Evolutionary conservation across 37 sponge, comb jelly and placozoan species (phyloP).

Genomic region (Cladorhizidae sp.): DNA sequence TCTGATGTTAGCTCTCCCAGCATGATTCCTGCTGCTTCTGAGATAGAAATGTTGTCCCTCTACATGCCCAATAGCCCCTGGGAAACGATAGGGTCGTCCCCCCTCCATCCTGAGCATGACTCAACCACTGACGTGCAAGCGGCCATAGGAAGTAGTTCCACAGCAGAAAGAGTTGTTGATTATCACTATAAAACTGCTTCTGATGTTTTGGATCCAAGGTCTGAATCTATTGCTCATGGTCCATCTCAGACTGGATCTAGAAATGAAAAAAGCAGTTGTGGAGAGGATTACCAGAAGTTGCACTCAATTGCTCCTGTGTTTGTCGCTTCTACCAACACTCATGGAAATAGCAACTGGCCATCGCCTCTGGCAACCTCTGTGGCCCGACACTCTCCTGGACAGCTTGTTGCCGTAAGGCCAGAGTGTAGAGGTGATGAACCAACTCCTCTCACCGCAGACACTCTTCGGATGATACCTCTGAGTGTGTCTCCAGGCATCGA

Average conservation of each 20-base stretch:
- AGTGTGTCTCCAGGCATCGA: neutral
- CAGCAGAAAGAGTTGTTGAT: no score
- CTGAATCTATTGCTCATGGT: no score
- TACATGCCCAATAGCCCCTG: slow-evolving; percentile 15
- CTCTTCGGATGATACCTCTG: no score
- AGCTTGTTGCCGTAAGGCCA: neutral
- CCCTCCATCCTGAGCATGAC: slow-evolving; percentile 5
- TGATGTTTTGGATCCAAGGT: no score
- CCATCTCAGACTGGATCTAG: no score
- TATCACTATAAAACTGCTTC: no score
- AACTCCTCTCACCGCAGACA: neutral
- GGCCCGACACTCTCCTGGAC: neutral
- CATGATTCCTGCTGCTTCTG: slow-evolving; percentile 33
- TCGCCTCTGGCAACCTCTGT: slow-evolving; percentile 15
- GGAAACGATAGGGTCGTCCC: slow-evolving; percentile 12
- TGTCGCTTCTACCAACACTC: no score
- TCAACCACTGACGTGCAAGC: neutral
- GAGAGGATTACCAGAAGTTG: no score
- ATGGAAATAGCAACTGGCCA: neutral
- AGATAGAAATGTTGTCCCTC: slow-evolving; percentile 32
- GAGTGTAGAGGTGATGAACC: neutral
- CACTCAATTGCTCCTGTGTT: no score
- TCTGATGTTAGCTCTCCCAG: neutral
- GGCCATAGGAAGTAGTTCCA: no score
- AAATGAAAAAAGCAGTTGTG: no score